Evolutionary conservation across 2,113 vertebrate species (phyloP).

Genomic region (Trochalopteron elliotii): DNA sequence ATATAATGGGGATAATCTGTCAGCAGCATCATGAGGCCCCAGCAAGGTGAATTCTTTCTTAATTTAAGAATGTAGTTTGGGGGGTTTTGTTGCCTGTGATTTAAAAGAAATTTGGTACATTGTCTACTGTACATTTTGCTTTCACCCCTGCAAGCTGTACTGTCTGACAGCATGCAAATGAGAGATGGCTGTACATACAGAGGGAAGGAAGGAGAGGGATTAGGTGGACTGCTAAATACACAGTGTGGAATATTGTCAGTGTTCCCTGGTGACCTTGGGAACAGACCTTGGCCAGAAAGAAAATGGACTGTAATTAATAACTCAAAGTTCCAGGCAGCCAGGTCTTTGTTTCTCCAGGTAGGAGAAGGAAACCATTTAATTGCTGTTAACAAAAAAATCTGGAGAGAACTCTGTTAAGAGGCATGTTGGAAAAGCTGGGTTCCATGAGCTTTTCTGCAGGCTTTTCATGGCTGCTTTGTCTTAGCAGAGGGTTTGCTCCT

Average conservation of each 20-base stretch:
- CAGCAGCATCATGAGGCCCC: conserved; percentile 39
- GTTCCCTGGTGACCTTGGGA: neutral
- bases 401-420: neutral
- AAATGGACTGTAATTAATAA: neutral
- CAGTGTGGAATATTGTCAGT: neutral
- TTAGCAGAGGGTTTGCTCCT: neutral
- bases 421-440: neutral
- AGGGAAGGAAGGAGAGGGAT: neutral
- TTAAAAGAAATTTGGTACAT: neutral
- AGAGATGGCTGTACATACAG: neutral
- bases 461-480: neutral
- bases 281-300: neutral
- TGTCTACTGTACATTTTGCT: neutral
- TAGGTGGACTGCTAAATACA: neutral
- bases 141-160: conserved; percentile 16
- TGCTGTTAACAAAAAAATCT: neutral
- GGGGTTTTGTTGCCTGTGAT: neutral
- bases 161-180: conserved; percentile 5
- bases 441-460: neutral
- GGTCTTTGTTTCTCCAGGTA: neutral
- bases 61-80: neutral
- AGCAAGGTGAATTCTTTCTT: conserved; percentile 50
- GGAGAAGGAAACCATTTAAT: neutral
- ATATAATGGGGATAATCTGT: conserved; percentile 67
- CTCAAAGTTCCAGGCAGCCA: neutral